Percentiles rank a stretch among this genome's conserved stretches.
These are phyloP conservation scores for Popillia japonica DNA, from an alignment of 1,140 invertebrate species.

Conservation along the genomic window DNA sequence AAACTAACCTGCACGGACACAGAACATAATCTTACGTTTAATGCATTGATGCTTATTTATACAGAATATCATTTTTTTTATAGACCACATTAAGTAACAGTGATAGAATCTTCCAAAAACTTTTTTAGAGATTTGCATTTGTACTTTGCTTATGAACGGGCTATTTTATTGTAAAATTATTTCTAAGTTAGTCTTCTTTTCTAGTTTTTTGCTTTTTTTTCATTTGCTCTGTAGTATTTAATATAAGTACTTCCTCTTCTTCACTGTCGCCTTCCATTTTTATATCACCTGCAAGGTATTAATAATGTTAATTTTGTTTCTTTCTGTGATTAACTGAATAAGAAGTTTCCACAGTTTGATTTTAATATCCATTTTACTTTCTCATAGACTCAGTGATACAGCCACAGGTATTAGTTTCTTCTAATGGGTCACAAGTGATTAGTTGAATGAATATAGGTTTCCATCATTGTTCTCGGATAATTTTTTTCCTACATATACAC, in stretches of 20 bases:
- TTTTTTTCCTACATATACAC: too few species aligned
- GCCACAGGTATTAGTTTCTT: too few species aligned
- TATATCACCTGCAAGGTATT: background rate
- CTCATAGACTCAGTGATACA: too few species aligned
- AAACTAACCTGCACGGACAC: too few species aligned
- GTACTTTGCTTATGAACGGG: background rate
- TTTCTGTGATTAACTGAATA: too few species aligned
- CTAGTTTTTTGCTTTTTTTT: constrained; percentile 47
- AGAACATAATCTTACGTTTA: constrained; percentile 37
- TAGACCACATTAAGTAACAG: background rate
- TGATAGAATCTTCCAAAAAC: too few species aligned
- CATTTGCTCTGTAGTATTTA: constrained; percentile 47
- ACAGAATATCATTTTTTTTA: background rate
- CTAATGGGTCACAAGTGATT: too few species aligned
- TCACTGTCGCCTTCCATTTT: constrained; percentile 51
- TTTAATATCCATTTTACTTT: too few species aligned
- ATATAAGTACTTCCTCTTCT: constrained; percentile 55
- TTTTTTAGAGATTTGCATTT: background rate
- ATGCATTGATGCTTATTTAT: constrained; percentile 40
- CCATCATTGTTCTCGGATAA: too few species aligned
- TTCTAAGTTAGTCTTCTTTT: background rate
- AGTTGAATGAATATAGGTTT: too few species aligned
- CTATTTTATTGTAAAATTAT: background rate
- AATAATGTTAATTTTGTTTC: too few species aligned
- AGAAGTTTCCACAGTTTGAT: too few species aligned